A percentile compares a stretch with the other conserved stretches of the same genome.
Evolutionary conservation across 2,113 vertebrate genomes (phyloP).

Genomic region (Paratilapia polleni): DNA sequence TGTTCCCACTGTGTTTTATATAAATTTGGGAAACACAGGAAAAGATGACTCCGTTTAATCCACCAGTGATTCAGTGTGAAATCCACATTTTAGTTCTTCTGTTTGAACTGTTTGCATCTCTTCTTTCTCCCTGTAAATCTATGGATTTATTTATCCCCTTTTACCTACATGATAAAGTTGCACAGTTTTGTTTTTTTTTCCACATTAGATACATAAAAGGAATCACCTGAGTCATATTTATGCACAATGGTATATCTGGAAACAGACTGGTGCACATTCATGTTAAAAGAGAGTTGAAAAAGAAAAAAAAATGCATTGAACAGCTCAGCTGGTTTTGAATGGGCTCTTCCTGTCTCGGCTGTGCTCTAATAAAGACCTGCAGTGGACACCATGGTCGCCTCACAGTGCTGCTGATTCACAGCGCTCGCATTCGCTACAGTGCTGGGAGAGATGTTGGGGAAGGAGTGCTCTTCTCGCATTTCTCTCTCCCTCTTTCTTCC

Average conservation of each 20-base stretch:
- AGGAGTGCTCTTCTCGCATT: conserved; percentile 17
- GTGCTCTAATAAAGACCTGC: conserved; percentile 36
- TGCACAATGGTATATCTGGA: neutral
- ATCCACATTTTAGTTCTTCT: neutral
- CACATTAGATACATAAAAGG: neutral
- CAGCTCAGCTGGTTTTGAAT: neutral
- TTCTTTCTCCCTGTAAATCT: neutral
- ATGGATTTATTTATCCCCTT: neutral
- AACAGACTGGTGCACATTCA: neutral
- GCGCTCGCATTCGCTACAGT: conserved; percentile 2
- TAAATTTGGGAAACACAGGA: neutral
- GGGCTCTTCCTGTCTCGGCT: conserved; percentile 15
- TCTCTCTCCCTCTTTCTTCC: conserved; percentile 76
- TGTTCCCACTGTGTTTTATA: neutral
- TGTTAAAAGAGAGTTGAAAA: neutral
- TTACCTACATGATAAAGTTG: neutral
- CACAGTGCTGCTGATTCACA: conserved; percentile 36
- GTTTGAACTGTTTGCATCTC: neutral
- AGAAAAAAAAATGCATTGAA: neutral
- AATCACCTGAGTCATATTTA: neutral
- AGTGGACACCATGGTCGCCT: conserved; percentile 19
- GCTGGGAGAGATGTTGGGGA: neutral
- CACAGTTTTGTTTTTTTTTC: neutral
- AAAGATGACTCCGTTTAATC: neutral
- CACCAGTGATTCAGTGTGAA: neutral